Percentiles rank a stretch among this genome's conserved stretches.
These are phyloP conservation scores for Malurus leucopterus DNA, from an alignment of 2,797 vertebrate species.

Conservation along the genomic window DNA sequence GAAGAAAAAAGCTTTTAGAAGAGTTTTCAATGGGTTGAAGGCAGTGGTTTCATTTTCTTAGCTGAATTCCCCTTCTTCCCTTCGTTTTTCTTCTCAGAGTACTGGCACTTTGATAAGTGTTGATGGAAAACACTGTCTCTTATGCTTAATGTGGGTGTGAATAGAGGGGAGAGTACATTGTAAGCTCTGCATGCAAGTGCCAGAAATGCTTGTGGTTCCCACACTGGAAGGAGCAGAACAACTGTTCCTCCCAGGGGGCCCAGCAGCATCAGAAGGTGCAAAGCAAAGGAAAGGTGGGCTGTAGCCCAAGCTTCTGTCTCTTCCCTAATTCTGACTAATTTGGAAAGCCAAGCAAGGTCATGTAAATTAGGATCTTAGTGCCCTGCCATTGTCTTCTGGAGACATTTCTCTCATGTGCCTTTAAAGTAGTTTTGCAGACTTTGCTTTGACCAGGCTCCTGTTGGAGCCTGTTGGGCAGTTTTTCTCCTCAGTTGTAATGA, in stretches of 20 bases:
- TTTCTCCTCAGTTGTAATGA: background rate
- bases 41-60: constrained; percentile 21
- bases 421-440: background rate
- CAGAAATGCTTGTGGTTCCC: constrained; percentile 47
- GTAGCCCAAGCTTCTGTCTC: background rate
- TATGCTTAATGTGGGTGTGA: constrained; percentile 29
- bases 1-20: constrained; percentile 36
- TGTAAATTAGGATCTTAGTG: background rate
- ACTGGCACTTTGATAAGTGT: constrained; percentile 33
- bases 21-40: background rate
- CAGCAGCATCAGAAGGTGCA: background rate
- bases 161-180: background rate
- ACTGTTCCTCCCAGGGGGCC: background rate
- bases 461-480: background rate
- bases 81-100: constrained; percentile 19
- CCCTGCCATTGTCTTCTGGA: background rate
- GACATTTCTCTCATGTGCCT: background rate
- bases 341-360: background rate
- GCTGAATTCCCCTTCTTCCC: background rate
- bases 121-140: constrained; percentile 46
- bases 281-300: background rate
- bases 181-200: background rate
- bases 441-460: background rate
- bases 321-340: background rate
- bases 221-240: background rate